These are phyloP conservation scores for Psettodes erumei DNA, from an alignment of 2,113 vertebrate species.

Conservation along the genomic window DNA sequence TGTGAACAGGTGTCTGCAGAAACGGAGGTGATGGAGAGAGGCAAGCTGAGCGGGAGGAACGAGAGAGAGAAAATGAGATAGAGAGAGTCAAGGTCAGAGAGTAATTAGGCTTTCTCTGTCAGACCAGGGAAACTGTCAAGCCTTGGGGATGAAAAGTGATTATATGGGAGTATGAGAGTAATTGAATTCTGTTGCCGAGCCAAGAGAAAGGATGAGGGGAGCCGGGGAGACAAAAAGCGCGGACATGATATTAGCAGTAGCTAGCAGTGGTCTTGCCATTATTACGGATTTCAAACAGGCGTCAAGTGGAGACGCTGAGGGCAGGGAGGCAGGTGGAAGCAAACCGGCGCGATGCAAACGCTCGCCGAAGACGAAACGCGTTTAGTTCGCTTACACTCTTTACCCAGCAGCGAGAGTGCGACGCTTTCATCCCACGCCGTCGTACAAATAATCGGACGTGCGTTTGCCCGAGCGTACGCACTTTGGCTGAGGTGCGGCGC, in stretches of 20 bases:
- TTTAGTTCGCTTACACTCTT: background rate
- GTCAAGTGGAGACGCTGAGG: no score
- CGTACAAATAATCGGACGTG: conserved; percentile 6
- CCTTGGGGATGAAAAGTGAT: conserved; percentile 82
- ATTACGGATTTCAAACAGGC: conserved; percentile 9
- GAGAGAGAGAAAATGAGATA: conserved; percentile 16
- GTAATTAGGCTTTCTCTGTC: conserved; percentile 80
- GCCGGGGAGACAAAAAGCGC: background rate
- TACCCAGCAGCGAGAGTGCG: background rate
- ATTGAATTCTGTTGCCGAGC: conserved; percentile 76
- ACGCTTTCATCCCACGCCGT: conserved; percentile 6
- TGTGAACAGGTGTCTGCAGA: conserved; percentile 47
- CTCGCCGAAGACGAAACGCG: no score
- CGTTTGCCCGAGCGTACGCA: background rate
- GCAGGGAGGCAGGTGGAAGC: no score
- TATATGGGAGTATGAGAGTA: conserved; percentile 78
- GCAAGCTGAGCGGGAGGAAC: conserved; percentile 3
- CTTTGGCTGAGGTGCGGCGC: background rate
- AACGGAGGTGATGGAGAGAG: conserved; percentile 9
- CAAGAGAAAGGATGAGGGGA: conserved; percentile 55
- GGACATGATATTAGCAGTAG: conserved; percentile 40
- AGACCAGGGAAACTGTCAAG: conserved; percentile 74
- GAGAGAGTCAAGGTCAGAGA: conserved; percentile 79
- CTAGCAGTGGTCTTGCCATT: conserved; percentile 35
- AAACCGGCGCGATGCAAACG: background rate